Evolutionary conservation across 1,140 invertebrate genomes (phyloP).

Genomic region (Danaus melanippus): DNA sequence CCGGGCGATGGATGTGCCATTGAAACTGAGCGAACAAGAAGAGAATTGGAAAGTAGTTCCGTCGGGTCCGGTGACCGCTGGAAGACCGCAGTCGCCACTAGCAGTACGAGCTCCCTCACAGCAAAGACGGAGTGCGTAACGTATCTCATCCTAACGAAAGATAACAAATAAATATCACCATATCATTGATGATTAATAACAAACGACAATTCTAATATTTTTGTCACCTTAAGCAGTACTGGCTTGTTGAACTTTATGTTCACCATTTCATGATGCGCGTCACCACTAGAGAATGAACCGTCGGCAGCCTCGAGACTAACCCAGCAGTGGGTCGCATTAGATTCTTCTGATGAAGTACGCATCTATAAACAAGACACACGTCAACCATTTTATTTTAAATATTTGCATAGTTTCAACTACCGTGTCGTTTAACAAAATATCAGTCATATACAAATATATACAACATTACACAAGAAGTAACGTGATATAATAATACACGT

Average conservation of each 20-base stretch:
- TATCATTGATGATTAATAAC: neutral
- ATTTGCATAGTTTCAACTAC: neutral
- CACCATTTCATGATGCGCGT: slow-evolving; percentile 79
- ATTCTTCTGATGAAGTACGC: slow-evolving; percentile 33
- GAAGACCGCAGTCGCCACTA: slow-evolving; percentile 93
- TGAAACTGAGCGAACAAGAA: slow-evolving; percentile 93
- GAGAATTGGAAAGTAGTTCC: slow-evolving; percentile 94
- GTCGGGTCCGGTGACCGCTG: slow-evolving; percentile 91
- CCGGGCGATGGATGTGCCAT: slow-evolving; percentile 93
- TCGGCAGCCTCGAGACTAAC: slow-evolving; percentile 46
- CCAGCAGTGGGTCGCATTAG: slow-evolving; percentile 53
- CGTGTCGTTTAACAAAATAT: no score
- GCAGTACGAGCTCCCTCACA: slow-evolving; percentile 94
- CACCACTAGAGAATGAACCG: slow-evolving; percentile 38
- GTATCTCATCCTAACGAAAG: slow-evolving; percentile 80
- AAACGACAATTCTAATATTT: slow-evolving; percentile 1
- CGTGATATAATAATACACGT: slow-evolving; percentile 21
- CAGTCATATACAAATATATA: neutral
- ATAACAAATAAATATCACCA: neutral
- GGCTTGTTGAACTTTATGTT: slow-evolving; percentile 94
- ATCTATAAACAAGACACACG: slow-evolving; percentile 23
- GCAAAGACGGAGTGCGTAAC: slow-evolving; percentile 90
- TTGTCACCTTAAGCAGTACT: slow-evolving; percentile 84
- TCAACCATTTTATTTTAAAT: neutral
- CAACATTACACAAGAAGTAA: slow-evolving; percentile 5